Base-by-base conservation (phyloP, 2,797 vertebrate species). In the Xerus rutilus region DNA sequence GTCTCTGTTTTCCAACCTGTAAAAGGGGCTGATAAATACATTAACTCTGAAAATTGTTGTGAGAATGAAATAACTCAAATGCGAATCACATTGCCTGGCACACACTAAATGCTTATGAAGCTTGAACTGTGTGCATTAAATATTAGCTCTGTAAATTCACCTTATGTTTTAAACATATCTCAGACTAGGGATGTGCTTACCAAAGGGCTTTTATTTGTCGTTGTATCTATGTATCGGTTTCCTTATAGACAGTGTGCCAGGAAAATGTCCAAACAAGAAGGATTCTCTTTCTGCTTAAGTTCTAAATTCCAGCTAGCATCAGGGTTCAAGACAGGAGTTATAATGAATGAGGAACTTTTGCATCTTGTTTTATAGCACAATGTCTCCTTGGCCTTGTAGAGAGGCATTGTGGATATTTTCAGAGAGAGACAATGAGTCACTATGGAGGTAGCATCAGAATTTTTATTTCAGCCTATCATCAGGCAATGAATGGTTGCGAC, bases 341-440 rank as follows among this genome's bases (percentile, higher is more conserved):
- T 1, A 15, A 83, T n/a, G 32, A 43, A 64, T n/a, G n/a, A 30
- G 54, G 86, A 79, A 83, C 0, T 2, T 73, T 70, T 69, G 69
- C 13, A 1, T 83, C 54, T 77, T 21, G 4, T 85, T 88, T 77
- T 64, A 7, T 77, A 35, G 64, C 43, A 18, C 17, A 1, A 59
- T 93, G 73, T 76, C 67, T 67, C 59, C 64, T 96, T 93, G 96
- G 94, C 85, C 96, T 97, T 86, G 92, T 32, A 43, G 96, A 97
- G 95, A 81, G 69, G 7, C 82, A 35, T 74, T 57, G 77, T 69
- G 96, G 97, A 86, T 86, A 20, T 91, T 91, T 81, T 78, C 89
- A 62, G 86, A 89, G 86, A 81, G 77, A 64, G 65, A 93, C 54
- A 67, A n/a, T 95, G 91, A 96, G 83, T 97, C 94, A 82, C 95